Percentiles rank a stretch among this genome's conserved stretches.
phyloP scores from a whole-genome alignment of 2,888 invertebrate species.

The Eupithecia dodoneata region DNA sequence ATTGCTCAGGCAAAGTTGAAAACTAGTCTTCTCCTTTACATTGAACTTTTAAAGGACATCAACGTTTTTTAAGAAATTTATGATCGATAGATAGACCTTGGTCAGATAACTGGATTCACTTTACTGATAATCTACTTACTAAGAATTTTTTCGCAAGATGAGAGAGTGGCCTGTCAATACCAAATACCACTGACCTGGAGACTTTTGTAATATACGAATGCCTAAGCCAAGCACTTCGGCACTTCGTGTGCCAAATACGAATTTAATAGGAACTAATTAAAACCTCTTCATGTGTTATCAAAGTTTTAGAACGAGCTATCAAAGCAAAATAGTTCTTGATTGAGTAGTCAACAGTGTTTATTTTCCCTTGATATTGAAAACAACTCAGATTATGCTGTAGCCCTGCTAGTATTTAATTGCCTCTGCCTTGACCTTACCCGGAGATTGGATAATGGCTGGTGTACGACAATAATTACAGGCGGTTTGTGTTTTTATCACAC shows the following conservation, averaged over 20 bases:
- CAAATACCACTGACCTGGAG: not conserved
- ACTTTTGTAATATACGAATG: not conserved
- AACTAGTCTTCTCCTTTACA: too few relatives aligned
- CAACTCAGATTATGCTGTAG: conserved; percentile 2
- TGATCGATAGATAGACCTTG: too few relatives aligned
- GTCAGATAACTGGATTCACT: not conserved
- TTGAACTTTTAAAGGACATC: too few relatives aligned
- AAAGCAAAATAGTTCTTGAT: not conserved
- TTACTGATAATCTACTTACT: not conserved
- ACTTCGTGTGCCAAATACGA: not conserved
- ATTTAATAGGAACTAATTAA: conserved; percentile 5
- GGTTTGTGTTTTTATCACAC: conserved; percentile 21
- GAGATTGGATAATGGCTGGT: conserved; percentile 30
- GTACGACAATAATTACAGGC: conserved; percentile 29
- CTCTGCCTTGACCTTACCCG: conserved; percentile 26
- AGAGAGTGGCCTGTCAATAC: not conserved
- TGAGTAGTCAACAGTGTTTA: not conserved
- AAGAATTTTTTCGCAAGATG: not conserved
- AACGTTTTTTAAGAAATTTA: not conserved
- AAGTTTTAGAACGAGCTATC: not conserved
- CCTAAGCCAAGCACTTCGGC: not conserved
- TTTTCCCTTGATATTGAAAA: not conserved
- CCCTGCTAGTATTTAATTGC: conserved; percentile 23
- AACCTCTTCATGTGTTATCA: not conserved
- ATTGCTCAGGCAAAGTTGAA: too few relatives aligned